Base-by-base conservation (phyloP, 2,888 invertebrate species). In the Dynastes maya region DNA sequence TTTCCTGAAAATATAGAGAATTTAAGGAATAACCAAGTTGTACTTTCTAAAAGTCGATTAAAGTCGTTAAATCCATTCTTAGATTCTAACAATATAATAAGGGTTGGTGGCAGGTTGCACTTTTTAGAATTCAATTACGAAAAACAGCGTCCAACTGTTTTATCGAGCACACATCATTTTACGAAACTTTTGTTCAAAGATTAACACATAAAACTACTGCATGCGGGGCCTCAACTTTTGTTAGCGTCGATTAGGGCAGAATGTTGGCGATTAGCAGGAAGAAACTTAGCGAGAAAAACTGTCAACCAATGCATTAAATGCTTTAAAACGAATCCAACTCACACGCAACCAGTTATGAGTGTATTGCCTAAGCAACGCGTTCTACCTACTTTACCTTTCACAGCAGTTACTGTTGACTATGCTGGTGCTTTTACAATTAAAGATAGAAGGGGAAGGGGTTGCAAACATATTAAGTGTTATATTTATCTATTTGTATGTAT, bases 401-500 rank as follows among this genome's bases (percentile, higher is more conserved):
- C 4, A 3, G 13, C 45, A 13, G 55, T 65, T 9, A 16, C 16
- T 0, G 65, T 80, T 3, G 81, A 81, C 64, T 80, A 77, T 13
- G 71, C 79, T 2, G 81, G 79, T 3, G 32, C 32, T 37, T 37
- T 37, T 37, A 37, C 32, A 5, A 37, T 5, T 37, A 37, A 37
- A 37, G 32, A 70, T 40, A 68, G 68, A 74, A 68, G 22, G 40
- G 49, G 81, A 29, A 11, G 32, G 1, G 78, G 78, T 9, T 29
- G 74, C 22, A 80, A 70, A 65, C 37, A 45, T n/a, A 61, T 70
- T 8, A 83, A 83, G 70, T 70, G 79, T 6, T 83, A 82, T 29
- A 61, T 82, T 16, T 79, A 74, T 64, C 11, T 83, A 22, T 83
- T 83, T 72, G 75, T 84, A 8, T 83, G 83, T 49, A 77, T 83